phyloP scores from a whole-genome alignment of 1,140 invertebrate genomes.

The Drosophila neocordata region DNA sequence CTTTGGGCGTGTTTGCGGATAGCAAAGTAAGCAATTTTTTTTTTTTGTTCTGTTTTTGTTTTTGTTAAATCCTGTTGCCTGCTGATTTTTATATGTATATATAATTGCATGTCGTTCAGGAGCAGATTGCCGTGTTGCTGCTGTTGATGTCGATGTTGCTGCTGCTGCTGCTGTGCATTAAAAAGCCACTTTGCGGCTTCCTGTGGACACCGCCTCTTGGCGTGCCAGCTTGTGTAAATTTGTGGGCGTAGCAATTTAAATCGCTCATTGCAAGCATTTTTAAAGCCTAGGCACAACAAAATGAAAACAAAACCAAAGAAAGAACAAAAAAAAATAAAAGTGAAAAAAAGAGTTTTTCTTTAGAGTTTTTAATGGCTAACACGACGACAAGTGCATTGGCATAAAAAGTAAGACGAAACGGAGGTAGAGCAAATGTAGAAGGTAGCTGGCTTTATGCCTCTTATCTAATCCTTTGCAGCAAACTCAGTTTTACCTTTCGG shows the following conservation, averaged over 20 bases:
- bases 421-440: not conserved
- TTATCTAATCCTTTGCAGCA: conserved; percentile 77
- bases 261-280: conserved; percentile 41
- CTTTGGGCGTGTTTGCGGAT: conserved; percentile 52
- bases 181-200: conserved; percentile 79
- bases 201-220: conserved; percentile 70
- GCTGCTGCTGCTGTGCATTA: conserved; percentile 70
- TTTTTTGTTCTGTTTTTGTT: conserved; percentile 4
- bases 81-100: conserved; percentile 59
- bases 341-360: conserved; percentile 2
- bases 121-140: conserved; percentile 15
- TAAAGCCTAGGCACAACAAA: conserved; percentile 18
- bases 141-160: conserved; percentile 25
- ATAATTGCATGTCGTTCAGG: conserved; percentile 56
- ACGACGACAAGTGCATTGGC: conserved; percentile 73
- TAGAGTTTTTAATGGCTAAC: conserved; percentile 4
- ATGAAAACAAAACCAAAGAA: not conserved
- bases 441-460: conserved; percentile 44
- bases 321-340: not conserved
- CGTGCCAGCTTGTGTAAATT: conserved; percentile 57
- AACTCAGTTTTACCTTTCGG: conserved; percentile 54
- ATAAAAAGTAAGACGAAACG: conserved; percentile 53
- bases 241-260: conserved; percentile 69
- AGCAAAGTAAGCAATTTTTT: conserved; percentile 71
- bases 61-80: conserved; percentile 25